These are phyloP conservation scores for Tortrix viridana DNA, from an alignment of 2,888 invertebrate genomes.

Conservation along the genomic window DNA sequence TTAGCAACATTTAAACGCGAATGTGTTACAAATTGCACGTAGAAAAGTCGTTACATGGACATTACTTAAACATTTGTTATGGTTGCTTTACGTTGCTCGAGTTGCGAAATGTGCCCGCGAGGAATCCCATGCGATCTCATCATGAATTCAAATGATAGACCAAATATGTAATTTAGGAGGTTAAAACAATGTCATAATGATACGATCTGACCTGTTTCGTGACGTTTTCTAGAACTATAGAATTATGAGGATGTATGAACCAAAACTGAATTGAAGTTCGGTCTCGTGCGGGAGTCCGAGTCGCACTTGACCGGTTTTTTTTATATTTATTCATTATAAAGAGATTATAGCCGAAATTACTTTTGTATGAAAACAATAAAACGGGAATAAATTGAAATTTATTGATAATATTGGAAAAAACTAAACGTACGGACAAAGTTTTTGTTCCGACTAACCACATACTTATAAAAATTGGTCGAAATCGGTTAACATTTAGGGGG, in stretches of 20 bases:
- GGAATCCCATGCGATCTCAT: conserved; percentile 27
- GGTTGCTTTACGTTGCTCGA: conserved; percentile 29
- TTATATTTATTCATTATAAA: too few relatives aligned
- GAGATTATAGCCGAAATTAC: too few relatives aligned
- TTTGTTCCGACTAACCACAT: too few relatives aligned
- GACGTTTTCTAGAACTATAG: conserved; percentile 12
- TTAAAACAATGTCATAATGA: conserved; percentile 15
- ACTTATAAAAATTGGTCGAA: too few relatives aligned
- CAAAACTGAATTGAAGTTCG: too few relatives aligned
- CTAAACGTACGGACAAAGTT: too few relatives aligned
- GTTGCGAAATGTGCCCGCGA: conserved; percentile 29
- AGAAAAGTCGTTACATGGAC: conserved; percentile 20
- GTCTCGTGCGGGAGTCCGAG: too few relatives aligned
- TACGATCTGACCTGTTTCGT: conserved; percentile 29
- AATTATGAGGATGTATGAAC: neutral
- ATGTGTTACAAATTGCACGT: conserved; percentile 5
- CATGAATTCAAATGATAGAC: conserved; percentile 17
- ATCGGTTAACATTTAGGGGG: too few relatives aligned
- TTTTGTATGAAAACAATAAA: too few relatives aligned
- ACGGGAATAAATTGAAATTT: too few relatives aligned
- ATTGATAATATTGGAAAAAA: too few relatives aligned
- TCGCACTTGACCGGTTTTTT: too few relatives aligned
- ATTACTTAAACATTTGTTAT: conserved; percentile 21
- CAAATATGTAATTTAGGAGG: conserved; percentile 26
- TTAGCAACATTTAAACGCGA: neutral